A percentile compares a stretch with the other conserved stretches of the same genome.
These are phyloP conservation scores for Tipula lateralis DNA, from an alignment of 2,888 invertebrate species.

Conservation along the genomic window DNA sequence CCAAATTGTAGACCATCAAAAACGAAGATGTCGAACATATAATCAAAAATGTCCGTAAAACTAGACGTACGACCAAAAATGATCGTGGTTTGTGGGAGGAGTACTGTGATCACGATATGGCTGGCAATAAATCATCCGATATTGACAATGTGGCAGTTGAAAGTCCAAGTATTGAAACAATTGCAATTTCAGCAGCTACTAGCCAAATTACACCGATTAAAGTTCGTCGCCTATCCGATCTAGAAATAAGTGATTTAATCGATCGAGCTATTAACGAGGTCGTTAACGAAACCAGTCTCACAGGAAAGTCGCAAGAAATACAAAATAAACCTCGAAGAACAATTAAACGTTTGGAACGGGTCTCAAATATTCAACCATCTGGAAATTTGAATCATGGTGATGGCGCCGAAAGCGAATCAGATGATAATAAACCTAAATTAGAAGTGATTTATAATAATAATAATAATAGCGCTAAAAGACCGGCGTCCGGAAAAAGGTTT, in stretches of 20 bases:
- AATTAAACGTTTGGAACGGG: background rate
- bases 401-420: background rate
- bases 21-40: background rate
- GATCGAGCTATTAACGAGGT: background rate
- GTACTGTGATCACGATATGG: background rate
- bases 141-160: background rate
- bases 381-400: background rate
- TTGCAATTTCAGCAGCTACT: background rate
- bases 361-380: background rate
- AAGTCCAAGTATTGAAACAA: background rate
- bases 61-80: background rate
- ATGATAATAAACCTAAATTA: background rate
- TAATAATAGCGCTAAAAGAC: too few species aligned
- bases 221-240: background rate
- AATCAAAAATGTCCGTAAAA: background rate
- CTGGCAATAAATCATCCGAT: background rate
- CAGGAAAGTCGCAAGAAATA: background rate
- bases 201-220: background rate
- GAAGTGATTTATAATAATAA: background rate
- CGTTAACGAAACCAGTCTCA: background rate
- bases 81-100: background rate
- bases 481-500: background rate
- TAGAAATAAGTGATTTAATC: background rate
- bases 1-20: background rate
- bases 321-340: background rate